These are phyloP conservation scores for Pollimyrus isidori DNA, from an alignment of 2,113 vertebrate genomes.

Conservation along the genomic window DNA sequence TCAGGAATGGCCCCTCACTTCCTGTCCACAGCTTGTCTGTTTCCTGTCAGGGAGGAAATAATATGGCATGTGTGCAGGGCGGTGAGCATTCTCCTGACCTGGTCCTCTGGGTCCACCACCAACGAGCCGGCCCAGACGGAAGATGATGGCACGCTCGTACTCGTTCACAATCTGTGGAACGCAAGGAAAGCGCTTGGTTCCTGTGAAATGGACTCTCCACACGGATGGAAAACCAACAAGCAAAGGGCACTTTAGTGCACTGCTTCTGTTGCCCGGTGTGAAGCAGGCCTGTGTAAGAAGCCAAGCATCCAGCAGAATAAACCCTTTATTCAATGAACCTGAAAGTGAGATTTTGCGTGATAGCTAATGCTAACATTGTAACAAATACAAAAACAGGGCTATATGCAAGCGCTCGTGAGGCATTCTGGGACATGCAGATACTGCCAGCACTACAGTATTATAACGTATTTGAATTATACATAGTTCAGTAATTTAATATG, in stretches of 20 bases:
- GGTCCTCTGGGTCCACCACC: slow-evolving; percentile 70
- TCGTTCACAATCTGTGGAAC: slow-evolving; percentile 67
- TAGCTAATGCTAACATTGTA: neutral
- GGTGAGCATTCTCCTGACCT: slow-evolving; percentile 44
- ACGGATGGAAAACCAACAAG: too few relatives aligned
- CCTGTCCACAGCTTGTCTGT: neutral
- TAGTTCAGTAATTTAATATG: too few relatives aligned
- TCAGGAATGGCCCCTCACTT: neutral
- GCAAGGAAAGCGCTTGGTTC: neutral
- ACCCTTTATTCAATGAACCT: neutral
- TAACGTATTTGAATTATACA: too few relatives aligned
- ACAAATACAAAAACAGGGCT: too few relatives aligned
- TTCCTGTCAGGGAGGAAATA: neutral
- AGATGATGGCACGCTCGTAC: slow-evolving; percentile 72
- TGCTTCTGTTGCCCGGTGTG: neutral
- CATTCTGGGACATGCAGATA: too few relatives aligned
- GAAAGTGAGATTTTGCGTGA: neutral
- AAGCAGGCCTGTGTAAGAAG: neutral
- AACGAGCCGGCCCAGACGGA: slow-evolving; percentile 67
- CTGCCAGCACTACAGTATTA: too few relatives aligned
- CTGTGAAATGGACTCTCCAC: too few relatives aligned
- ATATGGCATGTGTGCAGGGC: neutral
- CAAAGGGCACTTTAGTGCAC: too few relatives aligned
- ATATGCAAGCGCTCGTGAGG: too few relatives aligned
- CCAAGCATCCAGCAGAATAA: neutral